These are phyloP conservation scores for Timema cristinae DNA, from an alignment of 2,888 invertebrate species.

Conservation along the genomic window DNA sequence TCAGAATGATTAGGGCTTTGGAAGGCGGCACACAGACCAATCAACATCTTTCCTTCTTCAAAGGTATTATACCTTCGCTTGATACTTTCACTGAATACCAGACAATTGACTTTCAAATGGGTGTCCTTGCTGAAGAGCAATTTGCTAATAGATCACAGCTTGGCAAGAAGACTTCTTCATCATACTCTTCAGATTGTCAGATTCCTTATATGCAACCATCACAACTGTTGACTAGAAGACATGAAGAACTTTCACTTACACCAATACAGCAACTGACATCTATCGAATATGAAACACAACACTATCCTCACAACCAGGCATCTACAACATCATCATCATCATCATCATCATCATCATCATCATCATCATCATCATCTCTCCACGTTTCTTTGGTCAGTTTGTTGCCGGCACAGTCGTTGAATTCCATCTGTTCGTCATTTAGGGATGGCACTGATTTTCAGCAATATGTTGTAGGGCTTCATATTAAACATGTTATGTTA, in stretches of 20 bases:
- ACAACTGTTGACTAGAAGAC: neutral
- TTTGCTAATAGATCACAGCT: neutral
- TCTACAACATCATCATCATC: too few species aligned
- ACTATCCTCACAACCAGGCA: neutral
- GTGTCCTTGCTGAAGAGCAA: neutral
- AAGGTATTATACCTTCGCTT: neutral
- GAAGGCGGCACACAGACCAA: neutral
- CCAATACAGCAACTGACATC: conserved; percentile 1
- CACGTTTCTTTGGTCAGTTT: neutral
- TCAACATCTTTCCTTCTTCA: conserved; percentile 14
- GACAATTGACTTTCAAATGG: conserved; percentile 16
- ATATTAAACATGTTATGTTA: neutral
- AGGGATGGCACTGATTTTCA: neutral
- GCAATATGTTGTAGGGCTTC: neutral
- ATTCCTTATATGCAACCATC: neutral
- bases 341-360: too few species aligned
- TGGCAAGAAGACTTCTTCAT: neutral
- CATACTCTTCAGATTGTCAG: neutral
- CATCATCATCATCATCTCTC: neutral
- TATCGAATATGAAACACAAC: conserved; percentile 1
- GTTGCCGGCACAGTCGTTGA: neutral
- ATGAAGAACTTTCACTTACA: neutral
- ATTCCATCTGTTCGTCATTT: neutral
- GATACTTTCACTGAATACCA: conserved; percentile 8
- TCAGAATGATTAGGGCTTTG: conserved; percentile 5